phyloP scores from a whole-genome alignment of 2,113 vertebrate species.

The Python bivittatus region DNA sequence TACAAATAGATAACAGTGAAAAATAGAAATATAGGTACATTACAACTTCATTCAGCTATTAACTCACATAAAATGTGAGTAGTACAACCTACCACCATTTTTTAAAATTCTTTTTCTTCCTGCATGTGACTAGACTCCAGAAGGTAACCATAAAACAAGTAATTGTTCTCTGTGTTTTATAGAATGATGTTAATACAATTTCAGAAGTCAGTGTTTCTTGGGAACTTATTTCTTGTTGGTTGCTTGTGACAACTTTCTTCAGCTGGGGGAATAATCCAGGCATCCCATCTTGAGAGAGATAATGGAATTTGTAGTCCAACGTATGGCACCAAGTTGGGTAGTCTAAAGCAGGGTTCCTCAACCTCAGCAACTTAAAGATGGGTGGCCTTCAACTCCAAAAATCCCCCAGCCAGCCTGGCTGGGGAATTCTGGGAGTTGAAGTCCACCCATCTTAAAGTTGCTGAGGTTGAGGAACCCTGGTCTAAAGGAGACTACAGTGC shows the following conservation, averaged over 20 bases:
- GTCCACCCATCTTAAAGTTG: too few relatives aligned
- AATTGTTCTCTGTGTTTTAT: neutral
- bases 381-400: too few relatives aligned
- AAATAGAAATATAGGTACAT: too few relatives aligned
- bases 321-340: neutral
- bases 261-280: neutral
- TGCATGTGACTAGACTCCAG: neutral
- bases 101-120: neutral
- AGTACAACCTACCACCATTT: too few relatives aligned
- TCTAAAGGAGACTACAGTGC: too few relatives aligned
- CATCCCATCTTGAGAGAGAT: neutral
- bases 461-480: too few relatives aligned
- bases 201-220: neutral
- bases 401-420: too few relatives aligned
- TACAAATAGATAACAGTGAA: neutral
- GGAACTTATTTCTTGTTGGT: neutral
- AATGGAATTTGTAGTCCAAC: neutral
- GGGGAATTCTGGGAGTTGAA: too few relatives aligned
- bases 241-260: neutral
- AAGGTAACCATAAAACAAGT: neutral
- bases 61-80: neutral
- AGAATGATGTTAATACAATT: neutral
- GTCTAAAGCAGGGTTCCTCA: too few relatives aligned
- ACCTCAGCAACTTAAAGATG: too few relatives aligned
- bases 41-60: neutral